A percentile compares a stretch with the other conserved stretches of the same genome.
Conservation (phyloP, 2,888 invertebrate genomes). For the Chalcis sispes region DNA sequence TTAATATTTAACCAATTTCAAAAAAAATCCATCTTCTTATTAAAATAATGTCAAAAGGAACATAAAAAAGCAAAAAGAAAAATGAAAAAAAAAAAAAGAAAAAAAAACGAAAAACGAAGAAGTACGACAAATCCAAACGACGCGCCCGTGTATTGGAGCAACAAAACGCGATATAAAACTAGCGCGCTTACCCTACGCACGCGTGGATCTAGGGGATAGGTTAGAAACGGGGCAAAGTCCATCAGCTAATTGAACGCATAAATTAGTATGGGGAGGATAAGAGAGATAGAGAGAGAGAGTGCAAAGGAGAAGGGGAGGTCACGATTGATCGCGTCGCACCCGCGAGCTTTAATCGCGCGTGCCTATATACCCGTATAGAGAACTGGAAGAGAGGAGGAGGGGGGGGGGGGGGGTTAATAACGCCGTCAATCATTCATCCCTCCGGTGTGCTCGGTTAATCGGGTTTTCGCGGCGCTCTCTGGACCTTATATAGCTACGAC, state of each 20-base stretch:
- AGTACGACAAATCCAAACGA: too few species aligned
- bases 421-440: slow-evolving; percentile 47
- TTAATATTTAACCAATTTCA: too few species aligned
- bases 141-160: too few species aligned
- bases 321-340: not conserved
- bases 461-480: slow-evolving; percentile 2
- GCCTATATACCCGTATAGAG: too few species aligned
- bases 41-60: too few species aligned
- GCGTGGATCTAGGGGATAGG: too few species aligned
- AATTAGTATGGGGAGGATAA: slow-evolving; percentile 15
- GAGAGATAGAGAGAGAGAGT: not conserved
- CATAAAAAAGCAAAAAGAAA: not conserved
- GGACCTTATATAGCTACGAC: too few species aligned
- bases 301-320: not conserved
- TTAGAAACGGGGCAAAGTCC: not conserved
- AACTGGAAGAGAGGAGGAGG: too few species aligned
- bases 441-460: slow-evolving; percentile 26
- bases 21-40: too few species aligned
- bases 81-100: not conserved
- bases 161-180: too few species aligned
- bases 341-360: slow-evolving; percentile 33
- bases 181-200: too few species aligned
- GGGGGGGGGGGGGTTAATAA: slow-evolving; percentile 31
- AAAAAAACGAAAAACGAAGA: too few species aligned
- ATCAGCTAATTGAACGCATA: slow-evolving; percentile 41